Percentiles rank a stretch among this genome's conserved stretches.
phyloP scores from a whole-genome alignment of 2,113 vertebrate species.

The Chionis minor region DNA sequence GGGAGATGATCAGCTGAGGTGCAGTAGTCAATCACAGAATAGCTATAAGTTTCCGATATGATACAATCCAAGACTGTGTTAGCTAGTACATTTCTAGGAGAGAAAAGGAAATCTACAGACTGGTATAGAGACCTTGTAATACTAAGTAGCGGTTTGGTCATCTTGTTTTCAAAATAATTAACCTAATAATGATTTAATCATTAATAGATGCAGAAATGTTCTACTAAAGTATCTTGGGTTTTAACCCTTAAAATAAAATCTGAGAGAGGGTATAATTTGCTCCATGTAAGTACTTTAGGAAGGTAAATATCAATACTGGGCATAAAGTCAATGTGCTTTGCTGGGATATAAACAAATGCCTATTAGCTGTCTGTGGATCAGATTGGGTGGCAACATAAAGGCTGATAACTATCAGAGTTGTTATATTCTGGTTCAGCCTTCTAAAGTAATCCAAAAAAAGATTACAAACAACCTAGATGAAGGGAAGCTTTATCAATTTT shows the following conservation, averaged over 20 bases:
- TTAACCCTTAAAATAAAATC: neutral
- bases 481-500: neutral
- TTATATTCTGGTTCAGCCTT: neutral
- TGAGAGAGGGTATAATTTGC: neutral
- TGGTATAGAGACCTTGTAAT: neutral
- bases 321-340: neutral
- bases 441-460: neutral
- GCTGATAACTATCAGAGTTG: neutral
- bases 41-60: neutral
- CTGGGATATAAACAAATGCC: neutral
- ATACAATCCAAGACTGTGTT: neutral
- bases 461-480: neutral
- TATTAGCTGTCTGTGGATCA: neutral
- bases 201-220: neutral
- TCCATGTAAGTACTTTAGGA: neutral
- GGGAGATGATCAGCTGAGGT: neutral
- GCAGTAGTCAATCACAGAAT: slow-evolving; percentile 9
- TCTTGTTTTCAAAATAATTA: neutral
- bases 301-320: neutral
- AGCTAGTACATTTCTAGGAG: neutral
- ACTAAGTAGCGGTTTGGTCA: neutral
- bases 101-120: neutral
- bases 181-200: neutral
- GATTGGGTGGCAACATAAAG: neutral
- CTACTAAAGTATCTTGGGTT: neutral